Conservation (phyloP, 1,140 invertebrate genomes). For the Diploscapter pachys region DNA sequence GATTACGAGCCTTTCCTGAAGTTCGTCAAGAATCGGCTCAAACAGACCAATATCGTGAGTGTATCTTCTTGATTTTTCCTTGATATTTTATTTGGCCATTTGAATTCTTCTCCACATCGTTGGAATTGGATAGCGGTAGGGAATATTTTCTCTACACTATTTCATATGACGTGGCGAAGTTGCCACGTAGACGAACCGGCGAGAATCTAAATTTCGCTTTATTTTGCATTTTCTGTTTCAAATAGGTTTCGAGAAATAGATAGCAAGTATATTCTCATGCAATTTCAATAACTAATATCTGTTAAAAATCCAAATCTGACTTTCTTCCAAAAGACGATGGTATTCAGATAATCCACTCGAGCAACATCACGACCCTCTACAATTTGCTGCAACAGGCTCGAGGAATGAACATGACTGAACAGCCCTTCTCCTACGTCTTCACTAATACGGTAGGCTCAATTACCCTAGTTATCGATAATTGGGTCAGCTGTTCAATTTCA, state of each 20-base stretch:
- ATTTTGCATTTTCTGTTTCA: background rate
- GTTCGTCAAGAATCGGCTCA: slow-evolving; percentile 44
- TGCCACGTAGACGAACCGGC: too few relatives aligned
- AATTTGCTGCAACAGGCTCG: slow-evolving; percentile 44
- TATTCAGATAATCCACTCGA: slow-evolving; percentile 50
- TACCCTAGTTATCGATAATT: background rate
- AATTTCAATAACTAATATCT: slow-evolving; percentile 14
- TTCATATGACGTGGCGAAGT: too few relatives aligned
- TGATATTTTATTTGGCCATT: too few relatives aligned
- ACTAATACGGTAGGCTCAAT: slow-evolving; percentile 45
- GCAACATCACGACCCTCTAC: slow-evolving; percentile 48
- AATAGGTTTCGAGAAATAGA: background rate
- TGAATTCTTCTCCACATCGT: too few relatives aligned
- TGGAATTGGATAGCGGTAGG: too few relatives aligned
- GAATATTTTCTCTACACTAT: too few relatives aligned
- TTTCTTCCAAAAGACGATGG: background rate
- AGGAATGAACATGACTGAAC: slow-evolving; percentile 52
- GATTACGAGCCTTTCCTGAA: slow-evolving; percentile 48
- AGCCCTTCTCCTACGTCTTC: slow-evolving; percentile 50
- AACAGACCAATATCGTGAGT: slow-evolving; percentile 52
- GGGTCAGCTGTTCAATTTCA: slow-evolving; percentile 10
- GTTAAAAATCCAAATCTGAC: background rate
- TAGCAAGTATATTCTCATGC: background rate
- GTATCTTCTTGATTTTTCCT: background rate
- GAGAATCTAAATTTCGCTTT: too few relatives aligned